Base-by-base conservation (phyloP, 2,888 invertebrate species). In the Antheraea assamensis region DNA sequence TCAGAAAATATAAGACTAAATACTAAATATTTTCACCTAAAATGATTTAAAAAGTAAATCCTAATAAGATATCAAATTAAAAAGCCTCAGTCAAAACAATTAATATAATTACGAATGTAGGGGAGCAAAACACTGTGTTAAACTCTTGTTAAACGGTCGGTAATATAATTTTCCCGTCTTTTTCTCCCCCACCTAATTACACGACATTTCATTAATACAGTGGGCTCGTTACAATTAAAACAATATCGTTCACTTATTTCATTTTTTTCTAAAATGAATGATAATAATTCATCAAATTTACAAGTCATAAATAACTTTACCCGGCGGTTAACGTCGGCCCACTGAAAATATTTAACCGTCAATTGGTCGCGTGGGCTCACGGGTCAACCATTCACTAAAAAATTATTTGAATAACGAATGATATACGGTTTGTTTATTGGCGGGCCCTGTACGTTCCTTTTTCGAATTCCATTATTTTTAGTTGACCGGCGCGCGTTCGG, bases 361-460 rank as follows among this genome's bases (percentile, higher is more conserved):
- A 89, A 92, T 92, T 90, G 91, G 92, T 92, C 92, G 89, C 93
- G 94, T 92, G 92, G 92, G 91, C 91, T 88, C 85, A 88, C 86
- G 91, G 94, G 94, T 94, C 94, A 94, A 88, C 92, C 92, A 90
- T 93, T 92, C 92, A 89, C 90, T 81, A 90, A 89, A 81, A 89
- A 90, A 87, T 87, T 93, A 94, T 94, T 94, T 94, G 90, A 94
- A 93, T 92, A 92, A 89, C 83, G 92, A 92, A 93, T 94, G 94
- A 94, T 94, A 90, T 94, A 94, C 92, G 94, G 92, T 93, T 94
- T 94, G 94, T 94, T 94, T 94, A 94, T 94, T 93, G 93, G 94
- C 90, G 90, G 92, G 94, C 91, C 68, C 88, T 88, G 90, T 89
- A 82, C 90, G 87, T 88, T 91, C 87, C 89, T 91, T 91, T 90